Conservation (phyloP, 2,113 vertebrate genomes). For the Brienomyrus longianalis region DNA sequence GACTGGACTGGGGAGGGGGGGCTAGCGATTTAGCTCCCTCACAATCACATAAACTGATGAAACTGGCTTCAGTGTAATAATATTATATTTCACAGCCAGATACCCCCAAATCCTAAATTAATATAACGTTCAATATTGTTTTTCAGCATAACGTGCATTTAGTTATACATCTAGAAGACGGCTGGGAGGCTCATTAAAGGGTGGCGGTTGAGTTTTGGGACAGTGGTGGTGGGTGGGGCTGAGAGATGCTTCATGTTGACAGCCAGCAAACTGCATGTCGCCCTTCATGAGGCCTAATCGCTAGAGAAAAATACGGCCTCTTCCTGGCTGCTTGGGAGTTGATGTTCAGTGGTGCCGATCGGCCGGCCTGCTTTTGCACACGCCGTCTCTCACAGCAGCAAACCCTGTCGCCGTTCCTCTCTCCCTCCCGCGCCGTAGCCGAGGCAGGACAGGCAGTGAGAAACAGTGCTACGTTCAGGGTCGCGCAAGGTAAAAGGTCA, state of each 20-base stretch:
- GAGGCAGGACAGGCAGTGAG: slow-evolving; percentile 69
- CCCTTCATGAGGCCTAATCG: neutral
- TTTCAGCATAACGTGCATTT: neutral
- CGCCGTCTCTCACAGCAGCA: neutral
- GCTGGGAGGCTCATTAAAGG: neutral
- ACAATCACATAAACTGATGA: neutral
- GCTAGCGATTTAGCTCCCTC: neutral
- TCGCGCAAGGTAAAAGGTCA: slow-evolving; percentile 69
- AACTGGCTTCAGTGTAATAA: neutral
- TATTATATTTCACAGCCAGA: neutral
- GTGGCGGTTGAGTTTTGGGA: neutral
- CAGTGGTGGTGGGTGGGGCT: neutral
- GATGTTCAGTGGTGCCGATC: neutral
- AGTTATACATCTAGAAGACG: neutral
- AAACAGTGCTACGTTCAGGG: slow-evolving; percentile 63
- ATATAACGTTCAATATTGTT: neutral
- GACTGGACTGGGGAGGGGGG: neutral
- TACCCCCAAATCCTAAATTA: neutral
- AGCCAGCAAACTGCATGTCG: neutral
- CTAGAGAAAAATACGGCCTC: neutral
- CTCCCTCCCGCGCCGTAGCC: slow-evolving; percentile 63
- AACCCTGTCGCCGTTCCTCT: slow-evolving; percentile 31
- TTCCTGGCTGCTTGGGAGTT: neutral
- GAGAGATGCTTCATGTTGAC: neutral
- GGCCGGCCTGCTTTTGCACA: neutral